Base-by-base conservation (phyloP, 2,888 invertebrate species). In the Sesia apiformis region DNA sequence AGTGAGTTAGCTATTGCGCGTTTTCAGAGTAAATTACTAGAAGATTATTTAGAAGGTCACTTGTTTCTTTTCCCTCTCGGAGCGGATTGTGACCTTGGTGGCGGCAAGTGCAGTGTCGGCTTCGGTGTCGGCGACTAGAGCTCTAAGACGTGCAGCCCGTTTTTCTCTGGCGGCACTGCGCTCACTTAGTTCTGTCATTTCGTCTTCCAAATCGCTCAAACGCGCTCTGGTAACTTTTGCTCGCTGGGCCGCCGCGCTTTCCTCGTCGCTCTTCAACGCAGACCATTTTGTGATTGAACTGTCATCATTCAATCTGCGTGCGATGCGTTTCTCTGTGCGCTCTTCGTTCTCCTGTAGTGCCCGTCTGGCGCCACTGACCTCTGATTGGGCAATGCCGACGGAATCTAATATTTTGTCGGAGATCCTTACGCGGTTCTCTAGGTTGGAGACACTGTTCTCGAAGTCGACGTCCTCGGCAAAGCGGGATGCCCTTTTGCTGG, bases 121-220 rank as follows among this genome's bases (percentile, higher is more conserved):
- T 55, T 92, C 92, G 4, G 82, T 79, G 63, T 92, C 94, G 53
- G 92, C 93, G 23, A 95, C 92, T 39, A 95, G 76, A 0, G 93
- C 93, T 54, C 93, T 90, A 40, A 95, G 90, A 54, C 93, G 92
- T 0, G 94, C 94, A 3, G 93, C 92, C 51, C 95, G 91, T 57
- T 92, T 92, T 70, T 95, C 95, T 60, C 95, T 91, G 38, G 92
- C 92, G 0, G 92, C 93, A 66, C 91, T 92, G 67, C 93, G 91
- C 68, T 94, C 94, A 23, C 88, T 92, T 57, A 94, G 80, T 63
- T 93, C 93, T 49, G 92, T 91, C 93, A 95, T 94, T 77, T 95
- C 95, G 53, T 92, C 92, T 69, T 95, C 94, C 50, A 95, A 83
- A 67, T 95, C 94, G 43, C 90, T 90, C 23, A 95, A 82, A 52